Evolutionary conservation across 1,140 invertebrate species (phyloP), one percentile per base, ranked within the genome.

Genomic region (Drosophila lini): DNA sequence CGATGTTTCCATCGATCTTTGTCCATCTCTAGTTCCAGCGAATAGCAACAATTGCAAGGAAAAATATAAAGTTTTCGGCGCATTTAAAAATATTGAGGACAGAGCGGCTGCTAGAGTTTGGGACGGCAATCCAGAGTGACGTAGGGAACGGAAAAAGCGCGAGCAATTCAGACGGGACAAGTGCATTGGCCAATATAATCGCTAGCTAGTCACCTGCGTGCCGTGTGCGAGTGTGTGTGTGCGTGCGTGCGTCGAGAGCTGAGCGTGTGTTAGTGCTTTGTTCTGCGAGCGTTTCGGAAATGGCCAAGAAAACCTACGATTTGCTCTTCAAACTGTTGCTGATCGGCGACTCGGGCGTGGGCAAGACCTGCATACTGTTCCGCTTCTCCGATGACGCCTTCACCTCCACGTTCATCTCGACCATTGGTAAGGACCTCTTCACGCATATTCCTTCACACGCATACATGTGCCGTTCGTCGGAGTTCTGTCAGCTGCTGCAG

Each of bases 331-430:
- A 99, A 95, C 95, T 99, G 92, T 93, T 99, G 79, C 94, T 99
- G 81, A 99, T 99, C 93, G 98, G 98, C 64, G 98, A 99, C 94
- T 98, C 97, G 70, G 98, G 98, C 74, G 98, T 99, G 70, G 98
- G 98, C 82, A 99, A 99, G 94, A 99, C 98, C 55, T 99, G 98
- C 94, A 98, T 99, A 92, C 94, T 99, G 67, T 99, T 99, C 93
- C 95, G 98, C 93, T 99, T 99, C 94, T 98, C 97, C 56, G 98
- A 99, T 93, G 98, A 99, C 94, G 98, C 98, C 63, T 99, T 99
- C 93, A 99, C 98, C 91, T 98, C 98, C 34, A 99, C 98, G 55
- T 99, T 99, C 94, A 99, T 99, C 92, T 98, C 98, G 58, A 99
- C 98, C 45, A 99, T 99, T 94, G 98, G 98, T 98, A 93, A 95